These are phyloP conservation scores for Rhyacichthys aspro DNA, from an alignment of 2,797 vertebrate species.

Conservation along the genomic window DNA sequence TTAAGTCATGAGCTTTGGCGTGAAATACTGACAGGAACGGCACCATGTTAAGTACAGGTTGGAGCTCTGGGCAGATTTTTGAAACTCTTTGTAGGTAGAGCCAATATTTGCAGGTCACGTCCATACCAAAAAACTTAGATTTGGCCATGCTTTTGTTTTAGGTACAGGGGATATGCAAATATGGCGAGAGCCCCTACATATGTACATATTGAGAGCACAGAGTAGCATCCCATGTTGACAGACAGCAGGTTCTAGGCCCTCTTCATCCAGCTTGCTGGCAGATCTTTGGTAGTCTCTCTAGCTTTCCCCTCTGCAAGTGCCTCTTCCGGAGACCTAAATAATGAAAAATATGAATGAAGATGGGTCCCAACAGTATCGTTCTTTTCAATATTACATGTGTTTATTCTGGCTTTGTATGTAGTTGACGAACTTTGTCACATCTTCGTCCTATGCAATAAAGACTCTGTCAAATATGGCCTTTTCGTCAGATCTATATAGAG, in stretches of 20 bases:
- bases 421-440: conserved; percentile 18
- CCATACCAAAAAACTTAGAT: conserved; percentile 30
- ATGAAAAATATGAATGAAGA: conserved; percentile 2
- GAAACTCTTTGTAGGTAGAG: conserved; percentile 20
- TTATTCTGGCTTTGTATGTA: conserved; percentile 16
- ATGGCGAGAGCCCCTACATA: conserved; percentile 23
- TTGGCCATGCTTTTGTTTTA: conserved; percentile 20
- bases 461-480: conserved; percentile 22
- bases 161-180: conserved; percentile 32
- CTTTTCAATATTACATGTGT: conserved; percentile 28
- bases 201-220: conserved; percentile 28
- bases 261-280: conserved; percentile 26
- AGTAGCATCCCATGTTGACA: conserved; percentile 24
- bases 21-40: conserved; percentile 26
- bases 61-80: conserved; percentile 28
- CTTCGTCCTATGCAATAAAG: conserved; percentile 23
- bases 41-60: conserved; percentile 11
- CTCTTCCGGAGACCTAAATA: conserved; percentile 27
- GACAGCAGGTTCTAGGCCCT: conserved; percentile 37
- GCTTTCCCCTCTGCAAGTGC: conserved; percentile 30
- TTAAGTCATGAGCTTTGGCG: conserved; percentile 29
- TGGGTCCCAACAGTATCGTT: too few relatives aligned
- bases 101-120: conserved; percentile 41
- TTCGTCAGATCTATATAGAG: conserved; percentile 20
- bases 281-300: conserved; percentile 24